Evolutionary conservation across 2,888 invertebrate species (phyloP), one percentile per base, ranked within the genome.

Genomic region (Harpagoxenus sublaevis): DNA sequence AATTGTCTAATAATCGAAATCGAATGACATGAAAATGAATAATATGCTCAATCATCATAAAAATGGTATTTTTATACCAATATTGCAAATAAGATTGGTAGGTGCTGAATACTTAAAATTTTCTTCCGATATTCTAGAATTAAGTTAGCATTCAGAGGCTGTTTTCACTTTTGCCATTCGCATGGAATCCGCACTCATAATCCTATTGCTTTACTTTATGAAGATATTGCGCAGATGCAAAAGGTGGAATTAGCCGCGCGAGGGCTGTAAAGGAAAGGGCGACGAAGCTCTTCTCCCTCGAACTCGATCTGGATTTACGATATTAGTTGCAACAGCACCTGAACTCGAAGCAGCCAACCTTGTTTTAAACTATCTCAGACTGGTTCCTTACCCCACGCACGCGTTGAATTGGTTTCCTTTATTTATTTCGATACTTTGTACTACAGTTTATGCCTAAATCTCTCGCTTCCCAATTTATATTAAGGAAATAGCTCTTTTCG

Each of bases 221-320:
- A 88, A 90, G 90, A 92, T 88, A 92, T 90, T 87, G 88, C 90
- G 86, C 87, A 89, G 88, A 92, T 92, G 92, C 89, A 91, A 91
- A 92, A 87, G 91, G 65, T 84, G 85, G 75, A 86, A 86, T 86
- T 79, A 87, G 86, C 82, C 74, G 87, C 74, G 86, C 53, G 73
- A 68, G 73, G 86, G 83, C 79, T 86, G 88, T 87, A 84, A 75
- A 82, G 86, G 79, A 73, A 81, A 88, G 73, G 73, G 51, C 48
- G 88, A 73, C 77, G 65, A 87, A 75, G 86, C 85, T 89, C 89
- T 88, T 91, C 83, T 89, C 86, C 88, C 90, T 91, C 89, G 86
- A 89, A 93, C 89, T 92, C 92, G 93, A 92, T 92, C 91, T 88
- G 93, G 92, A 94, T 94, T 94, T 94, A 94, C 93, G 94, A 94